These are phyloP conservation scores for Hippocampus barbouri DNA, from an alignment of 2,113 vertebrate genomes.

Conservation along the genomic window DNA sequence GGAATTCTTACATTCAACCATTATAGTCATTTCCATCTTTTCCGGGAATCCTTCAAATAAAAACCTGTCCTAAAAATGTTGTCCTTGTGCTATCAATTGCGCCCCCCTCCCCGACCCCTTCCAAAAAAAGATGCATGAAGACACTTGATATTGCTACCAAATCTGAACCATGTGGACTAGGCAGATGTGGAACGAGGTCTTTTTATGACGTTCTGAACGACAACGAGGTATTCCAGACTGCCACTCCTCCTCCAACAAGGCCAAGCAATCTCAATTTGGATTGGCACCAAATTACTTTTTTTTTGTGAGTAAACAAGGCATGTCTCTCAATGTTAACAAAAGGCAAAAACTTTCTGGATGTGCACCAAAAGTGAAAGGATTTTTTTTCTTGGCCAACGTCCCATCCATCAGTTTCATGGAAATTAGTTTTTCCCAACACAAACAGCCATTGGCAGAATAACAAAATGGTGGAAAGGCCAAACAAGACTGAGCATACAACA, in stretches of 20 bases:
- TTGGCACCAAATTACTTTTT: not conserved
- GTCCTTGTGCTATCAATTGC: not conserved
- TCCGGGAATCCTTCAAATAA: not conserved
- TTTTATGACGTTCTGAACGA: not conserved
- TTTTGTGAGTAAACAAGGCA: not conserved
- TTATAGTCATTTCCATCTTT: too few species aligned
- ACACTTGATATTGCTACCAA: not conserved
- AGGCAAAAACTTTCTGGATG: constrained; percentile 1
- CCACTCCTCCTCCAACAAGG: not conserved
- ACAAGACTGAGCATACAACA: not conserved
- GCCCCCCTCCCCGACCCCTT: too few species aligned
- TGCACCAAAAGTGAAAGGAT: not conserved
- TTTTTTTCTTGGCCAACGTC: not conserved
- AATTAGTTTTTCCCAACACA: not conserved
- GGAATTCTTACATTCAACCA: not conserved
- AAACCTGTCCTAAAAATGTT: not conserved
- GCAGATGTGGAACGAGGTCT: not conserved
- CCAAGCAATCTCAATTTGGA: not conserved
- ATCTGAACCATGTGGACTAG: not conserved
- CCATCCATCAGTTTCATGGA: not conserved
- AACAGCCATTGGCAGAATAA: not conserved
- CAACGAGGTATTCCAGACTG: not conserved
- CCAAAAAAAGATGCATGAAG: not conserved
- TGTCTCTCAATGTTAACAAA: not conserved
- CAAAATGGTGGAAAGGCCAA: not conserved